Conservation (phyloP, 2,797 vertebrate species). For the Lithobates pipiens region DNA sequence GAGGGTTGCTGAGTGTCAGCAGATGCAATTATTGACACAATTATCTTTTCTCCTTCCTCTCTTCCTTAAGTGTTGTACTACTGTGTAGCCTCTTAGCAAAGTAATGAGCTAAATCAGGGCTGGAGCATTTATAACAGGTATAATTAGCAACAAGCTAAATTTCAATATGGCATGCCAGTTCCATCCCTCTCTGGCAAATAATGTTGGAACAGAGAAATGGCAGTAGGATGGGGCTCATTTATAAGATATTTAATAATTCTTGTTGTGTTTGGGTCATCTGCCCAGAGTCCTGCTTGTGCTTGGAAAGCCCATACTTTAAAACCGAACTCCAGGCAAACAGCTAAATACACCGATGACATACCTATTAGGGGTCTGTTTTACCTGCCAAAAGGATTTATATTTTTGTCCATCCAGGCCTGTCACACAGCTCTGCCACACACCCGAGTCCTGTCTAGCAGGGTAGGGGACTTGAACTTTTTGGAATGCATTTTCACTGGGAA, state of each 20-base stretch:
- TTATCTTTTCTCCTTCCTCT: conserved; percentile 17
- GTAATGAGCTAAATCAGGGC: background rate
- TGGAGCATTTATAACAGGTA: background rate
- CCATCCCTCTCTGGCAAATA: background rate
- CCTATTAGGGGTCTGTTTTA: too few relatives aligned
- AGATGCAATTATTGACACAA: conserved; percentile 51
- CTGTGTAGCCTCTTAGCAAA: conserved; percentile 7
- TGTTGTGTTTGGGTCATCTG: background rate
- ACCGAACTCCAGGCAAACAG: too few relatives aligned
- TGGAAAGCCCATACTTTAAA: too few relatives aligned
- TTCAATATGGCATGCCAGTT: background rate
- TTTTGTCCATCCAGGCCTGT: too few relatives aligned
- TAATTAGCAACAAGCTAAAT: background rate
- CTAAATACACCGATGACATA: too few relatives aligned
- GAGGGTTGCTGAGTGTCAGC: conserved; percentile 22
- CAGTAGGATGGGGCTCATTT: background rate
- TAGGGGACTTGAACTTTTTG: too few relatives aligned
- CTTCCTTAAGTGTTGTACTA: conserved; percentile 24
- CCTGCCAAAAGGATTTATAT: too few relatives aligned
- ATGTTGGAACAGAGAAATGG: background rate
- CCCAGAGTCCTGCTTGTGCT: background rate
- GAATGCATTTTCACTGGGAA: too few relatives aligned
- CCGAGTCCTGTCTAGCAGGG: too few relatives aligned
- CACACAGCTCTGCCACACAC: too few relatives aligned
- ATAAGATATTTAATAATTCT: background rate